Base-by-base conservation (phyloP, 1,140 invertebrate genomes). In the Hycleus cichorii region DNA sequence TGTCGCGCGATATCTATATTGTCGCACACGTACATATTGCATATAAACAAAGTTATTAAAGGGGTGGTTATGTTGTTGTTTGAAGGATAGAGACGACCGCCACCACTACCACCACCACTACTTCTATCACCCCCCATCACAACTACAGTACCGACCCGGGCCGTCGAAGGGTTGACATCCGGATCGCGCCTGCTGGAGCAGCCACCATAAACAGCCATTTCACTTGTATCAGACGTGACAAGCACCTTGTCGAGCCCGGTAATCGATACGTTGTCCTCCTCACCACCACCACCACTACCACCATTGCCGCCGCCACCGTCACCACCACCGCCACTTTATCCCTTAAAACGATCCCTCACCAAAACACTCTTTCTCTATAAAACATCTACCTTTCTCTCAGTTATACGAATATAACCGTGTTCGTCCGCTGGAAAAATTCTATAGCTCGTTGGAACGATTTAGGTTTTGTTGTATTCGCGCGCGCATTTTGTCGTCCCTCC, bases 201-300 rank as follows among this genome's bases (percentile, higher is more conserved):
- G 57, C 57, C 62, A 60, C 59, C 57, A 64, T 61, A 63, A 63
- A 63, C 64, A 63, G 64, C 64, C 59, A 66, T 66, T 66, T 66
- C 64, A 64, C 64, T 66, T 66, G 64, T 66, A 66, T 66, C 62
- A 64, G 62, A 66, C 62, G 64, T 66, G 64, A 66, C 64, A 61
- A 66, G 62, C 64, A 66, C 64, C 64, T 66, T 66, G 64, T 66
- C 64, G 62, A 59, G 61, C 61, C 55, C 56, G 59, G 64, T 63
- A 66, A 66, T 66, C 64, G 64, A 66, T 66, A 66, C 60, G 32
- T 32, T 32, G 32, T 32, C 7, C 4, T 32, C 32, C 32, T 32
- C 32, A 32, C 32, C 32, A 5, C 32, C 32, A 5, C 32, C 32
- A 5, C 32, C 32, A 32, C 27, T 32, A 32, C 27, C 7, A 32